These are phyloP conservation scores for Pedionomus torquatus DNA, from an alignment of 2,113 vertebrate species.

Conservation along the genomic window DNA sequence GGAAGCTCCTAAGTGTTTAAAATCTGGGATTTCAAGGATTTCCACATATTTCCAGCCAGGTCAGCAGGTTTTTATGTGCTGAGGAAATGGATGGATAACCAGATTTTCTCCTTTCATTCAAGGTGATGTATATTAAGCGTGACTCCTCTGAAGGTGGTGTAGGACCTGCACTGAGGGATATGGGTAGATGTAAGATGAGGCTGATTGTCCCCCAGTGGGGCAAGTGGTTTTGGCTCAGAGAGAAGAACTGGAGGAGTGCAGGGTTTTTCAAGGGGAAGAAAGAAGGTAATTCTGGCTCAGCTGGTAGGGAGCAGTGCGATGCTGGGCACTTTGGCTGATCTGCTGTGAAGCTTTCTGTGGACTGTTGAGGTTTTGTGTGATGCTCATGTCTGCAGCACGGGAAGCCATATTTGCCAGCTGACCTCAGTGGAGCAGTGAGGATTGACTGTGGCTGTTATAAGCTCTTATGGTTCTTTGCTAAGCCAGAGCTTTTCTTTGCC, in stretches of 20 bases:
- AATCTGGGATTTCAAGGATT: background rate
- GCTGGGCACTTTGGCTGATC: background rate
- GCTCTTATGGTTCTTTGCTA: background rate
- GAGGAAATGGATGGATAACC: background rate
- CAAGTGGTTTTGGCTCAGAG: background rate
- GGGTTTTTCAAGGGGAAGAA: background rate
- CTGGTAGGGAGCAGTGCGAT: rapidly evolving
- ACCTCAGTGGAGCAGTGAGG: background rate
- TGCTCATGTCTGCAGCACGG: background rate
- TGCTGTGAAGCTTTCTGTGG: background rate
- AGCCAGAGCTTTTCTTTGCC: background rate
- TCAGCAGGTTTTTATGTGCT: background rate
- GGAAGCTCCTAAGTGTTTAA: background rate
- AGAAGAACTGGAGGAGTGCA: background rate
- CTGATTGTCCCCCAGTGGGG: background rate
- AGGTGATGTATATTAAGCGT: background rate
- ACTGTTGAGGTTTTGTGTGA: background rate
- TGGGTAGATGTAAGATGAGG: background rate
- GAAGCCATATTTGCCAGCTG: background rate
- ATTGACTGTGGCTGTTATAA: background rate
- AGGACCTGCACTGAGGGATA: background rate
- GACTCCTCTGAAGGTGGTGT: background rate
- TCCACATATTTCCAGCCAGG: background rate
- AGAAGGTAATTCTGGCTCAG: background rate
- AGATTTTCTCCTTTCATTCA: background rate